Base-by-base conservation (phyloP, 2,888 invertebrate species). In the Diarsia brunnea region DNA sequence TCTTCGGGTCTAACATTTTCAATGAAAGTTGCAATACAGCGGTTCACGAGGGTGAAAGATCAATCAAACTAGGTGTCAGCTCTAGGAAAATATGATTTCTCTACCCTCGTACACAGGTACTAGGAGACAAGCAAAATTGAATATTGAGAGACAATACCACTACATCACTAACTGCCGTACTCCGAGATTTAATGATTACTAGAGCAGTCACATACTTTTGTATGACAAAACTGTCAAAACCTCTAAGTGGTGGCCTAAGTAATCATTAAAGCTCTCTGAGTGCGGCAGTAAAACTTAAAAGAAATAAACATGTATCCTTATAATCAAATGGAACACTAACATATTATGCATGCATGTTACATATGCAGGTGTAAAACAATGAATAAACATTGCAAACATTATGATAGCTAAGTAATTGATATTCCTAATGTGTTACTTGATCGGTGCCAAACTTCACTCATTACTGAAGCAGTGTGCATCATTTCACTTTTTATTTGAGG, bases 341-440 rank as follows among this genome's bases (percentile, higher is more conserved):
- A 60, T 73, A 78, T 73, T 69, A 69, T 60, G 69, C 58, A 84
- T 61, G 61, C 78, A 78, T 72, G 51, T 77, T 73, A 74, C 66
- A 66, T 64, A 77, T 78, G 75, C 76, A 86, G 75, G 83, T 81
- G 87, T 86, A 75, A 83, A 71, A 55, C 69, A 21, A 86, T 84
- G 79, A 85, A 87, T 86, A 88, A 79, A 80, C 77, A 87, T 75
- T 81, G 73, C 79, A 79, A 78, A 77, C 74, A 73, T 84, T 85
- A 81, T 77, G 66, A 77, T 72, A 73, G 27, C 66, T 49, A 86
- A 76, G 75, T 83, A 75, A 87, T 87, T 85, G 66, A 66, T 82
- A 87, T 87, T 86, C 81, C 16, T 64, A 55, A 51, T 27, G 51
- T 74, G 78, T 84, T 27, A 14, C 66, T 49, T 65, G 67, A 78